A percentile compares a stretch with the other conserved stretches of the same genome.
Conservation (phyloP, 2,113 vertebrate species). For the Synodontis membranacea region DNA sequence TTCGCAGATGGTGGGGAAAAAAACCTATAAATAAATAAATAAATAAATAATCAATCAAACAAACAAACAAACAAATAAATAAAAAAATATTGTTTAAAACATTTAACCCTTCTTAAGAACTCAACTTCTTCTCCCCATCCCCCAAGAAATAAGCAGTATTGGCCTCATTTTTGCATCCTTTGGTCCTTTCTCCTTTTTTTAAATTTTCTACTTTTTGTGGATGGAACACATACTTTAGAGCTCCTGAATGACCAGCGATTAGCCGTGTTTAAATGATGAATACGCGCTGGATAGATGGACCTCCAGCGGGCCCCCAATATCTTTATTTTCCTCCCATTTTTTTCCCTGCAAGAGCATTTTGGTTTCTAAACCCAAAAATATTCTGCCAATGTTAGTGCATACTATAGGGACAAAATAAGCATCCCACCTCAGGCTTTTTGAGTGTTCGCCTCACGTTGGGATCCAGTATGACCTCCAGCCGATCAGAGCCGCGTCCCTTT, state of each 20-base stretch:
- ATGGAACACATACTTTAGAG: not conserved
- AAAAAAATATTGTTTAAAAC: not conserved
- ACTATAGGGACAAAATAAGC: not conserved
- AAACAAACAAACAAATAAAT: not conserved
- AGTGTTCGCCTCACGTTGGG: constrained; percentile 6
- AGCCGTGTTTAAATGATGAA: not conserved
- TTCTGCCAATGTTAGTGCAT: not conserved
- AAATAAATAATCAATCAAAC: not conserved
- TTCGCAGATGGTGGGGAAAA: not conserved
- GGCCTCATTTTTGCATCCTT: not conserved
- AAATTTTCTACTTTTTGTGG: not conserved
- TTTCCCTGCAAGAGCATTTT: not conserved
- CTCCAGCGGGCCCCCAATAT: not conserved
- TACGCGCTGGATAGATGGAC: not conserved
- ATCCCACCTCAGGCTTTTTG: not conserved
- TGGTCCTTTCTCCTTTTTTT: not conserved
- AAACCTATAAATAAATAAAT: not conserved
- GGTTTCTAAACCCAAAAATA: not conserved
- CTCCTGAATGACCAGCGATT: not conserved
- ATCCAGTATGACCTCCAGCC: constrained; percentile 68
- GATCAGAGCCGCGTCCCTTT: constrained; percentile 73
- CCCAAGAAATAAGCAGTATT: not conserved
- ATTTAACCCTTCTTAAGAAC: not conserved
- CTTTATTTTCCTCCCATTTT: not conserved
- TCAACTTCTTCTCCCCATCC: no score